phyloP scores from a whole-genome alignment of 2,113 vertebrate species.

The Cephalophus harveyi region DNA sequence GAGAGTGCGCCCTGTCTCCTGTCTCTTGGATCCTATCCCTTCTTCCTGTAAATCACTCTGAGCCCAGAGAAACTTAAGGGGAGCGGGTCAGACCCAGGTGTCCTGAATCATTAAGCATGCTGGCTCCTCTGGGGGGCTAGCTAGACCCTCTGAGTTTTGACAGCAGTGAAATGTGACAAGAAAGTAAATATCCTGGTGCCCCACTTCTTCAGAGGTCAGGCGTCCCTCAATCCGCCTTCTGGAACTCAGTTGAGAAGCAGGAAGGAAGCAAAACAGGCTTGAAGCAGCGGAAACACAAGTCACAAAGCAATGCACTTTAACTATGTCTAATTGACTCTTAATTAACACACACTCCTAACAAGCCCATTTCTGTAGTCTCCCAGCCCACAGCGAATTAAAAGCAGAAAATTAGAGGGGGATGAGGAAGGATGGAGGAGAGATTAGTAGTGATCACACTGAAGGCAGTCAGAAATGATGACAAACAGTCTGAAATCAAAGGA shows the following conservation, averaged over 20 bases:
- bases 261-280: conserved; percentile 59
- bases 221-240: conserved; percentile 56
- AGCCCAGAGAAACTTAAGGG: neutral
- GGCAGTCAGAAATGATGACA: conserved; percentile 53
- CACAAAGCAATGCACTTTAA: conserved; percentile 43
- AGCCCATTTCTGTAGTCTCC: conserved; percentile 52
- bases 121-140: conserved; percentile 33
- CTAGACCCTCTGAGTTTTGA: conserved; percentile 61
- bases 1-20: neutral
- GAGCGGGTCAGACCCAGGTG: conserved; percentile 34
- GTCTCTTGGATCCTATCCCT: neutral
- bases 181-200: conserved; percentile 68
- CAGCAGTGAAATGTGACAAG: conserved; percentile 71
- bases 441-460: conserved; percentile 34
- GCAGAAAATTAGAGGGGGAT: conserved; percentile 46
- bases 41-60: conserved; percentile 40
- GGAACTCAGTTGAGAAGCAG: conserved; percentile 60
- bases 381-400: conserved; percentile 55
- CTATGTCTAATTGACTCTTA: conserved; percentile 68
- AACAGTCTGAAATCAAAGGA: conserved; percentile 58
- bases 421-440: conserved; percentile 36
- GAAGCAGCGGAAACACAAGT: conserved; percentile 59
- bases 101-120: conserved; percentile 53
- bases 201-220: conserved; percentile 70
- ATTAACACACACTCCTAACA: conserved; percentile 63